phyloP scores from a whole-genome alignment of 1,140 invertebrate genomes.

The Drosophila lowei region DNA sequence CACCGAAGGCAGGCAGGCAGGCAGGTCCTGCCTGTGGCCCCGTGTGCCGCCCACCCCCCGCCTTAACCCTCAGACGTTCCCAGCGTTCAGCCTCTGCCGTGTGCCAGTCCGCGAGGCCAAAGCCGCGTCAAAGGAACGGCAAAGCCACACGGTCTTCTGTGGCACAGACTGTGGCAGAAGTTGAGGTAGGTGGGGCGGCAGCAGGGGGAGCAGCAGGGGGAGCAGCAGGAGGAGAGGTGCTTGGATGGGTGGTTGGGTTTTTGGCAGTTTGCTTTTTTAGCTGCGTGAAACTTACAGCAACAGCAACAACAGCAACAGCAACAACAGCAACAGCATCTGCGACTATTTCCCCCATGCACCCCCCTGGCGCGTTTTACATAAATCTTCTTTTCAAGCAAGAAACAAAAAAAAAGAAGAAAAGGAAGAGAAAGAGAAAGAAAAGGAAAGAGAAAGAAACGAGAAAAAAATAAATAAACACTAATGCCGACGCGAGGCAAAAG shows the following conservation, averaged over 20 bases:
- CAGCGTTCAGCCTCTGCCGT: slow-evolving; percentile 2
- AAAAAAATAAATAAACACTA: slow-evolving; percentile 77
- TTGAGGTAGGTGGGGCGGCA: slow-evolving; percentile 45
- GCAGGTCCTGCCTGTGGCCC: too few relatives aligned
- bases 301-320: slow-evolving; percentile 1
- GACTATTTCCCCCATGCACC: slow-evolving; percentile 62
- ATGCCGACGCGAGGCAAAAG: slow-evolving; percentile 66
- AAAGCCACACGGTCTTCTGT: neutral
- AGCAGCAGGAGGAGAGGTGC: neutral
- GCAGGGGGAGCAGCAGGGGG: neutral
- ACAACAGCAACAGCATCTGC: slow-evolving; percentile 64
- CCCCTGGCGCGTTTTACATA: slow-evolving; percentile 69
- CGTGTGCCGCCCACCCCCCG: too few relatives aligned
- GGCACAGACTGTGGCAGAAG: slow-evolving; percentile 9
- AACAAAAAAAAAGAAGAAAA: slow-evolving; percentile 39
- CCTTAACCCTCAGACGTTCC: neutral
- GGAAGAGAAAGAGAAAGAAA: slow-evolving; percentile 6
- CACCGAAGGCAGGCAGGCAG: slow-evolving; percentile 19
- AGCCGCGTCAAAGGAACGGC: slow-evolving; percentile 50
- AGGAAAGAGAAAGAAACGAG: slow-evolving; percentile 30
- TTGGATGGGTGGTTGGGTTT: slow-evolving; percentile 21
- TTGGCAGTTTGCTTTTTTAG: slow-evolving; percentile 71
- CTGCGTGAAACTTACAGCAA: slow-evolving; percentile 73
- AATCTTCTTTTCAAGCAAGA: slow-evolving; percentile 77
- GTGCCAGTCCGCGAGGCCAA: slow-evolving; percentile 37